These are phyloP conservation scores for Plusia festucae DNA, from an alignment of 2,888 invertebrate species.

Conservation along the genomic window DNA sequence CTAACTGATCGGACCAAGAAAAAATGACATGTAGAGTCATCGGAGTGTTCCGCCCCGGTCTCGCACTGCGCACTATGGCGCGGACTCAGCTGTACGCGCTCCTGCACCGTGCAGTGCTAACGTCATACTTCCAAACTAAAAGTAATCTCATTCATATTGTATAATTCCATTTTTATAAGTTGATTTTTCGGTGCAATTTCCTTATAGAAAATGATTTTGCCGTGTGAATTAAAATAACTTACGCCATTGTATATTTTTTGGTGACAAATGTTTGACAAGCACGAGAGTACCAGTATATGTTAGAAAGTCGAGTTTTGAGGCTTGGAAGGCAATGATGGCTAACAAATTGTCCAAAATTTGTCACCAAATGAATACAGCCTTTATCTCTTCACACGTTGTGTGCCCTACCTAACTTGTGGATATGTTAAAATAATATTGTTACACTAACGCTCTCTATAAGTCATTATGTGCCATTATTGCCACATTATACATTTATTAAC, in stretches of 20 bases:
- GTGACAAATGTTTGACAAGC: conserved; percentile 6
- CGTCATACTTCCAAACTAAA: conserved; percentile 26
- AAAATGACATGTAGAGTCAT: conserved; percentile 73
- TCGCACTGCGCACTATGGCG: conserved; percentile 57
- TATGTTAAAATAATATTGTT: conserved; percentile 28
- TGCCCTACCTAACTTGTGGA: conserved; percentile 8
- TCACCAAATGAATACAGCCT: conserved; percentile 15
- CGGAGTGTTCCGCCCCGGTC: conserved; percentile 49
- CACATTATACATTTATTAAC: conserved; percentile 48
- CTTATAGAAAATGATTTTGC: conserved; percentile 9
- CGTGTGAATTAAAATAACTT: conserved; percentile 9
- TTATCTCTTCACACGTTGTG: conserved; percentile 6
- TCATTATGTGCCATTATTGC: conserved; percentile 50
- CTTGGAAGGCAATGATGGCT: neutral
- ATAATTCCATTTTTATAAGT: conserved; percentile 17
- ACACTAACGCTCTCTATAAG: conserved; percentile 51
- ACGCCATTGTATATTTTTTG: conserved; percentile 6
- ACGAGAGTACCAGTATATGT: neutral
- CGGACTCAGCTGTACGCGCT: conserved; percentile 45
- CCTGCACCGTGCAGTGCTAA: conserved; percentile 34
- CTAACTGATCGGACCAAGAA: conserved; percentile 75
- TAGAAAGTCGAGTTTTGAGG: neutral
- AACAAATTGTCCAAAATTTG: neutral
- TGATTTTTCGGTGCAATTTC: conserved; percentile 16
- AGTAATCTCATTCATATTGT: conserved; percentile 33